Evolutionary conservation across 2,113 vertebrate genomes (phyloP).

Genomic region (Pipa parva): DNA sequence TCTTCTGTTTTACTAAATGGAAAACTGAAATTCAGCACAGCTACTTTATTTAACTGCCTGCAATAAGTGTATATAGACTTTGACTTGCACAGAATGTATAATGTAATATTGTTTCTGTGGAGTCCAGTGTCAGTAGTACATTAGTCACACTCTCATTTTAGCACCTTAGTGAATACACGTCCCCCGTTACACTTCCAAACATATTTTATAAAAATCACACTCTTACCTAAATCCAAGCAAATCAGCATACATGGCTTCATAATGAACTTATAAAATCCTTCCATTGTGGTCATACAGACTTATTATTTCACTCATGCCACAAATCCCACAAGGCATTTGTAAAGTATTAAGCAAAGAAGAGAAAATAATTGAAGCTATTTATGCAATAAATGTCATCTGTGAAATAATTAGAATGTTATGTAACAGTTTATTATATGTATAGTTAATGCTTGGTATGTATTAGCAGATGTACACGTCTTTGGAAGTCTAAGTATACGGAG

Average conservation of each 20-base stretch:
- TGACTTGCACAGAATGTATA: neutral
- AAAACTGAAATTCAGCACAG: neutral
- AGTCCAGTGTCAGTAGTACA: slow-evolving; percentile 13
- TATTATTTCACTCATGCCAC: slow-evolving; percentile 7
- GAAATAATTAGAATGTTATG: neutral
- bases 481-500: no score
- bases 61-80: neutral
- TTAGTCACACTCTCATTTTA: slow-evolving; percentile 18
- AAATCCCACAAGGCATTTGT: slow-evolving; percentile 3
- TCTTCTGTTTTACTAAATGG: neutral
- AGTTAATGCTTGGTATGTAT: slow-evolving; percentile 3
- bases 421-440: neutral
- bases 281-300: neutral
- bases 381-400: slow-evolving; percentile 4
- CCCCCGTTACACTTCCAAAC: neutral
- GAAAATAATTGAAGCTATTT: slow-evolving; percentile 6
- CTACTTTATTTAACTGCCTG: neutral
- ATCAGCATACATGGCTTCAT: slow-evolving; percentile 8
- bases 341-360: slow-evolving; percentile 11
- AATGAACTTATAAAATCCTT: slow-evolving; percentile 5
- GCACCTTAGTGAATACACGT: neutral
- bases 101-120: neutral
- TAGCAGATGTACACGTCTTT: slow-evolving; percentile 16
- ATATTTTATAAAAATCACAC: slow-evolving; percentile 19
- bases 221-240: slow-evolving; percentile 1